Base-by-base conservation (phyloP, 2,797 vertebrate species). In the Erethizon dorsatum region DNA sequence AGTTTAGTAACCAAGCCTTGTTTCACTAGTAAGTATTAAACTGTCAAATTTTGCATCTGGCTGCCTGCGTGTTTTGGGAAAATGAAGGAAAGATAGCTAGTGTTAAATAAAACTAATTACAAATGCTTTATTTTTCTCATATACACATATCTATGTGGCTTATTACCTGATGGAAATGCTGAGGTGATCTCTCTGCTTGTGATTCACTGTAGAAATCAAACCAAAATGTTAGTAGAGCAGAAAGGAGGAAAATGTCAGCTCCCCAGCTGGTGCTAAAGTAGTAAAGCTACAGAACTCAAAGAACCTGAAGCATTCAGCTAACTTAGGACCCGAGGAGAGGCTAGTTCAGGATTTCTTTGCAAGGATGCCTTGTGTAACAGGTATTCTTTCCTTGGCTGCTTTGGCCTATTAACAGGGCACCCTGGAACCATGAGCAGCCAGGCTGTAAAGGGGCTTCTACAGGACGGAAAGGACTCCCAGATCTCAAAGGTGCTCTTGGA, bases 271-370 rank as follows among this genome's bases (percentile, higher is more conserved):
- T 91, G 79, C 56, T 91, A 91, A 93, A 92, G 22, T 41, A 83
- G 63, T 63, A 86, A 94, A 12, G 17, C 54, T 73, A 28, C 15
- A 94, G 93, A 93, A 93, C 92, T 95, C 88, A 86, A 96, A 90
- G 92, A 86, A 96, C 95, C 73, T 56, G 63, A 97, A 97, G 57
- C 73, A 96, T 89, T 88, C 20, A 67, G 41, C 37, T 79, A 79
- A 75, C 2, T 79, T 89, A 52, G 61, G 56, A 73, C 61, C 65
- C 65, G 37, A 22, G 41, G n/a, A 91, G 63, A 82, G 41, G 54
- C 77, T 85, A 77, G 88, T 75, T 83, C 54, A 85, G 61, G 77
- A 83, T 82, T 91, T 97, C 69, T 84, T 93, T 95, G 26, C 31
- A 94, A 52, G 84, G 18, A 24, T 22, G 71, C 9, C 22, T 94